phyloP scores from a whole-genome alignment of 2,113 vertebrate genomes.

The Tapirus terrestris region DNA sequence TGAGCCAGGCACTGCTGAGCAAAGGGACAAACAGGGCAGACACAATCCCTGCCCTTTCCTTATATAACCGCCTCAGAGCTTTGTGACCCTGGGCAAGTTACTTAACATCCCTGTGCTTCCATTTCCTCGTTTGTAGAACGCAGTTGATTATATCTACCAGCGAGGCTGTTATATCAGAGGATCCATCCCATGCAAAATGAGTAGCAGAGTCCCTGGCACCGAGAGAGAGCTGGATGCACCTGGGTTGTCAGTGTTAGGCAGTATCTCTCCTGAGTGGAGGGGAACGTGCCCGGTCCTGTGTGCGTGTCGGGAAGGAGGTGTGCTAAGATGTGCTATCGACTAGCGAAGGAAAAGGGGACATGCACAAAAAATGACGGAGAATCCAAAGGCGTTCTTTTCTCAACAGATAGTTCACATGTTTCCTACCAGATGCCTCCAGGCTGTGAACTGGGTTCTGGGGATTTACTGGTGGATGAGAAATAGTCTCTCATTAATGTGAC shows the following conservation, averaged over 20 bases:
- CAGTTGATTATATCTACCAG: too few species aligned
- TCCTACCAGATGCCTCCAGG: not conserved
- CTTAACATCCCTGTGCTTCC: rapidly evolving
- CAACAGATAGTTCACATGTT: not conserved
- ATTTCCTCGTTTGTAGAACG: not conserved
- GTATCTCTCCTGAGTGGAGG: not conserved
- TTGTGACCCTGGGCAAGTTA: not conserved
- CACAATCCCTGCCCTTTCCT: too few species aligned
- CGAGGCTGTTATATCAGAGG: rapidly evolving
- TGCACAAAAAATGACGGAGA: too few species aligned
- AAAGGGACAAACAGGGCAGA: not conserved
- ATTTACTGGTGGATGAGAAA: not conserved
- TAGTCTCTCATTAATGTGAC: not conserved
- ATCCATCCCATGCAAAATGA: rapidly evolving
- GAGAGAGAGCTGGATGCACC: not conserved
- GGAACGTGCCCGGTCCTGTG: not conserved
- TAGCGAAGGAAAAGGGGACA: not conserved
- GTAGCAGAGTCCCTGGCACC: too few species aligned
- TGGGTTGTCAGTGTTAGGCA: not conserved
- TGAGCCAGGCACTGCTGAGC: too few species aligned
- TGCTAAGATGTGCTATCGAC: rapidly evolving
- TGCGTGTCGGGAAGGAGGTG: rapidly evolving
- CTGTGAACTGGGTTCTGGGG: not conserved
- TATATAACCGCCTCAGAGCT: too few species aligned
- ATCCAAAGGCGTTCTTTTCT: not conserved